These are phyloP conservation scores for Rhinophrynus dorsalis DNA, from an alignment of 2,797 vertebrate species.

Conservation along the genomic window DNA sequence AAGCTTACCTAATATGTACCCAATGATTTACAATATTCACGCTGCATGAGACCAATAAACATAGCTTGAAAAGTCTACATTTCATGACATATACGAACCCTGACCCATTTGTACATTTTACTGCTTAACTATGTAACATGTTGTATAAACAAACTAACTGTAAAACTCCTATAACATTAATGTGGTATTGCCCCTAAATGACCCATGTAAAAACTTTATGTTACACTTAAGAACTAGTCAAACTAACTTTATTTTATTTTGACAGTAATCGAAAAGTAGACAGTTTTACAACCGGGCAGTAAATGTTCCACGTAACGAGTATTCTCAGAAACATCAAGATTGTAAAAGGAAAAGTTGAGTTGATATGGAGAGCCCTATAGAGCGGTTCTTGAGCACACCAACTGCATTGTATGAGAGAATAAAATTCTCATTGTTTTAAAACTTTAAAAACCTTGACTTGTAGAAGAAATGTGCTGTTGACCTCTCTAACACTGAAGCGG, in stretches of 20 bases:
- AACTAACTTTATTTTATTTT: slow-evolving; percentile 27
- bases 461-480: no score
- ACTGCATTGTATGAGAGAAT: no score
- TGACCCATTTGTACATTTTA: slow-evolving; percentile 22
- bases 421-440: no score
- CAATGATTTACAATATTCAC: slow-evolving; percentile 30
- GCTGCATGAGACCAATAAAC: slow-evolving; percentile 32
- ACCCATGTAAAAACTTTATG: slow-evolving; percentile 30
- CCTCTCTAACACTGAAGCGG: no score
- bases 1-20: no score
- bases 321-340: neutral
- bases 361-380: slow-evolving; percentile 25
- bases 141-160: slow-evolving; percentile 34
- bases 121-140: slow-evolving; percentile 6
- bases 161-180: slow-evolving; percentile 20
- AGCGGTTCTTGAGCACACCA: no score
- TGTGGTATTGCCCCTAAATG: slow-evolving; percentile 30
- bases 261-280: slow-evolving; percentile 17
- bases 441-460: no score
- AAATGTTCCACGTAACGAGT: neutral
- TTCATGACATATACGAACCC: slow-evolving; percentile 10
- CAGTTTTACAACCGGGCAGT: slow-evolving; percentile 25
- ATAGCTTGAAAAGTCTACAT: slow-evolving; percentile 24
- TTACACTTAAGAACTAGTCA: slow-evolving; percentile 14
- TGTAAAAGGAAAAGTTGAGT: slow-evolving; percentile 8